Evolutionary conservation across 2,888 invertebrate species (phyloP).

Genomic region (Clanis bilineata): DNA sequence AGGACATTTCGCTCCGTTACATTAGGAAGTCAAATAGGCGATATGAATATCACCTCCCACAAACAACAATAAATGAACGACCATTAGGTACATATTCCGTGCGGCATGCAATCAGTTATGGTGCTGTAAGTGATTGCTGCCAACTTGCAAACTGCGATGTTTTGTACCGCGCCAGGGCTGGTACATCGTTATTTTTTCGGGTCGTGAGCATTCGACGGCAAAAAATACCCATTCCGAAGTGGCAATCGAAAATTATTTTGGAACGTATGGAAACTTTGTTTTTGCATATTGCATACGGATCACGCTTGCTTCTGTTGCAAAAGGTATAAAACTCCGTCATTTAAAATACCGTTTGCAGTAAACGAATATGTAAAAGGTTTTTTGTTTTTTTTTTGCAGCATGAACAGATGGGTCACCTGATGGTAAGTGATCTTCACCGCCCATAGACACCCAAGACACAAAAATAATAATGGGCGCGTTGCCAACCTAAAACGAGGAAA

Average conservation of each 20-base stretch:
- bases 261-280: conserved; percentile 10
- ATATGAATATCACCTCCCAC: conserved; percentile 35
- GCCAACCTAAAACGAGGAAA: no score
- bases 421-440: no score
- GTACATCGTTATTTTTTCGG: not conserved
- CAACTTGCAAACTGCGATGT: conserved; percentile 56
- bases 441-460: no score
- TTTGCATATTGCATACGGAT: conserved; percentile 4
- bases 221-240: conserved; percentile 12
- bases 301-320: conserved; percentile 1
- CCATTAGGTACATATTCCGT: conserved; percentile 51
- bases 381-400: not conserved
- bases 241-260: conserved; percentile 9
- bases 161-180: conserved; percentile 31
- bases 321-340: not conserved
- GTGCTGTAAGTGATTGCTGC: conserved; percentile 61
- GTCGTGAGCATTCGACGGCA: not conserved
- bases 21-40: conserved; percentile 24
- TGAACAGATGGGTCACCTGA: no score
- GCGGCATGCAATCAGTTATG: conserved; percentile 64
- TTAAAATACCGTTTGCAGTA: not conserved
- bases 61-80: conserved; percentile 51
- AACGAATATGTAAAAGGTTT: not conserved
- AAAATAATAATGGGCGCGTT: no score
- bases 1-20: conserved; percentile 16